Evolutionary conservation across 2,113 vertebrate genomes (phyloP), one percentile per base, ranked within the genome.

Genomic region (Pteruthius melanotis): DNA sequence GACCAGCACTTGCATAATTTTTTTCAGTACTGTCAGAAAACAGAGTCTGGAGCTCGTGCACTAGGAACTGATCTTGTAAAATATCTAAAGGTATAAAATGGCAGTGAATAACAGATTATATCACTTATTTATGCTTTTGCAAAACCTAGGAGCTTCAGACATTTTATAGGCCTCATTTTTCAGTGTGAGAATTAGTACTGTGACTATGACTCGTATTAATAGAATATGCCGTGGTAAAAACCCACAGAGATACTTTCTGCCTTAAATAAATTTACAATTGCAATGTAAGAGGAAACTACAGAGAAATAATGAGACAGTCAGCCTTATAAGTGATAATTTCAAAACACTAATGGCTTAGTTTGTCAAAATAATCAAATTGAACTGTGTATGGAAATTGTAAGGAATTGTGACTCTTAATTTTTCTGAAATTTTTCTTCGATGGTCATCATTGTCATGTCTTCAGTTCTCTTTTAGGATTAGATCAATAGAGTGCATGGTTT

Each of bases 1-100:
- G 99, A 99, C 97, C 99, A 99, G 90, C 99, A 99, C 97, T 98
- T 99, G 96, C 98, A 99, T 97, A 99, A 99, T 95, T 99, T 99
- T 97, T 99, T 99, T 95, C 98, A 99, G 80, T 99, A 99, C 98
- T 99, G 99, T 98, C 99, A 99, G 96, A 98, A 97, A 97, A 98
- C 97, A 1, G 97, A 98, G 47, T 98, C 98, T 4, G 98, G 98
- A 85, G 97, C 98, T 44, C 98, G 98, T 87, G 97, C 97, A n/a
- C 95, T 98, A 54, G 99, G 98, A 93, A 98, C 97, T 84, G 99
- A 99, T 61, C 98, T 99, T 90, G 99, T 99, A 45, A 99, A 99
- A 96, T 99, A 99, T 95, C 98, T 99, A 77, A 99, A 99, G 99
- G 99, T 99, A 98, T 87, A 85, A 93, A 89, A 90, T 59, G n/a